Percentiles rank a stretch among this genome's conserved stretches.
Conservation (phyloP, 2,888 invertebrate species). For the Orchestes rusci region DNA sequence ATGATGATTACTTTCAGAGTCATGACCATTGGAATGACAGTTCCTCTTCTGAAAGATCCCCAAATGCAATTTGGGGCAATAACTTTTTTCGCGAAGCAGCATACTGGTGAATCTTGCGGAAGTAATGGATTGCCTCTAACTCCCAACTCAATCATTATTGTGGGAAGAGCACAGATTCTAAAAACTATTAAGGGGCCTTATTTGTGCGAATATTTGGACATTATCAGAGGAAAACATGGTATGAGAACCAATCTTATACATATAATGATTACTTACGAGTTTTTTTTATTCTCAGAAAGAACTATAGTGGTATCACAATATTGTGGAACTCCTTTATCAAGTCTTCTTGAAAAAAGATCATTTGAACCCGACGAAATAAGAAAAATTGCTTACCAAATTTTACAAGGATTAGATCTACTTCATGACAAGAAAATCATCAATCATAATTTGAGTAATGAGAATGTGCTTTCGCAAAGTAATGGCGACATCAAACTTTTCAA, state of each 20-base stretch:
- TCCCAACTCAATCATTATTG: conserved; percentile 91
- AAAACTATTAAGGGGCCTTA: conserved; percentile 72
- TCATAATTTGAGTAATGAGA: conserved; percentile 74
- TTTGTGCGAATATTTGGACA: conserved; percentile 84
- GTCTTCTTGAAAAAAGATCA: conserved; percentile 44
- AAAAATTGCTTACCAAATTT: conserved; percentile 64
- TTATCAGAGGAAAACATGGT: conserved; percentile 93
- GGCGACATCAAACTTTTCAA: conserved; percentile 80
- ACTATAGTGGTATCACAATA: conserved; percentile 79
- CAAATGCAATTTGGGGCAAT: conserved; percentile 69
- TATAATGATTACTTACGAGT: background rate
- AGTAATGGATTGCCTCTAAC: conserved; percentile 94
- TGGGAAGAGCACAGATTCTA: conserved; percentile 79
- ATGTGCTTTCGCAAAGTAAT: conserved; percentile 67
- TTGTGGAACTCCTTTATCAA: conserved; percentile 58
- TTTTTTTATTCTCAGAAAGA: conserved; percentile 26
- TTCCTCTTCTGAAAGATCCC: conserved; percentile 42
- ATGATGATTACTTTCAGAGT: no score
- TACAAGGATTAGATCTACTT: conserved; percentile 64
- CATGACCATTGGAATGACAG: conserved; percentile 25
- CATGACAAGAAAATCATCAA: conserved; percentile 68
- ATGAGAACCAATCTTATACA: conserved; percentile 34
- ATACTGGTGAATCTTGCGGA: conserved; percentile 86
- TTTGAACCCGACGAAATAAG: conserved; percentile 49
- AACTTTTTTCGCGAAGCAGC: conserved; percentile 86